A percentile compares a stretch with the other conserved stretches of the same genome.
phyloP scores from a whole-genome alignment of 2,888 invertebrate species.

The Phlogophora meticulosa region DNA sequence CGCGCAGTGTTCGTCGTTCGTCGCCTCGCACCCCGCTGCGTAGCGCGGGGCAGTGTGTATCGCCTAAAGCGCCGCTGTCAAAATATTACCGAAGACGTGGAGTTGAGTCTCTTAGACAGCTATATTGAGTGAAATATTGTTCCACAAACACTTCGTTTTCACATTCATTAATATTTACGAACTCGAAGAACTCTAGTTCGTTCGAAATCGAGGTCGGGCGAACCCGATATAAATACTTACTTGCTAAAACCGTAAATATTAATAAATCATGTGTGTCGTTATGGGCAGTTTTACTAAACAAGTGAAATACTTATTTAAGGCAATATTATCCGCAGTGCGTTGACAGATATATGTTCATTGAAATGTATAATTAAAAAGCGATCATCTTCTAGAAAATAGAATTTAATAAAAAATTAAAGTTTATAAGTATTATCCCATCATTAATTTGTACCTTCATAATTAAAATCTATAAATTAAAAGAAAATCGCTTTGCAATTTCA shows the following conservation, averaged over 20 bases:
- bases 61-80: too few species aligned
- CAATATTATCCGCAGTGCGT: slow-evolving; percentile 4
- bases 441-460: slow-evolving; percentile 4
- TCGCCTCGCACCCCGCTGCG: too few species aligned
- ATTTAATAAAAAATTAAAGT: background rate
- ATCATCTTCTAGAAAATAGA: slow-evolving; percentile 4
- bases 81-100: too few species aligned
- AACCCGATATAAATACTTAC: slow-evolving; percentile 47
- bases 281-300: background rate
- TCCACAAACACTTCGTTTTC: background rate
- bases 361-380: slow-evolving; percentile 11
- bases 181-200: slow-evolving; percentile 17
- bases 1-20: too few species aligned
- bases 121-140: too few species aligned
- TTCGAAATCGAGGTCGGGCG: slow-evolving; percentile 8
- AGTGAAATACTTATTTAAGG: background rate
- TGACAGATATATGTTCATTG: background rate
- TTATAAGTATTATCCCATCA: too few species aligned
- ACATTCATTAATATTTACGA: slow-evolving; percentile 32
- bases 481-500: background rate
- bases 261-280: background rate
- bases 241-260: slow-evolving; percentile 28
- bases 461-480: background rate
- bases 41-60: too few species aligned
- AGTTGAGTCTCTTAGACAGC: too few species aligned